These are phyloP conservation scores for Lithophane semibrunnea DNA, from an alignment of 2,888 invertebrate genomes.

Conservation along the genomic window DNA sequence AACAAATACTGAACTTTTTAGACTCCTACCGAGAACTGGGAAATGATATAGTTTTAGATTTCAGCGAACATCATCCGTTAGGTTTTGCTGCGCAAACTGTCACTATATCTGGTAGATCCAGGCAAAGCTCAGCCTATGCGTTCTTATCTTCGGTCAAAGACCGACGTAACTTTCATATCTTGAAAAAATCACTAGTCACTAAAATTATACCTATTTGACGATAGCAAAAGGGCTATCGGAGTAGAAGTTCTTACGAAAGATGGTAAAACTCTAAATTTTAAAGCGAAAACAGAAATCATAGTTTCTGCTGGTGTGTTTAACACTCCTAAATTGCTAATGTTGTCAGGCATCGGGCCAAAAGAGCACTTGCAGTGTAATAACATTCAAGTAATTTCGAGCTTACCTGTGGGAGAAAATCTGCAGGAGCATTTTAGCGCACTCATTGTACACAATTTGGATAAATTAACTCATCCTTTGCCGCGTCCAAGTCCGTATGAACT, in stretches of 20 bases:
- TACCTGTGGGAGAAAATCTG: conserved; percentile 75
- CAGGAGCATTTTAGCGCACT: conserved; percentile 69
- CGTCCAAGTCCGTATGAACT: conserved; percentile 61
- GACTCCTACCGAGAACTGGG: conserved; percentile 81
- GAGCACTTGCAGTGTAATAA: conserved; percentile 65
- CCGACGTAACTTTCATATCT: conserved; percentile 68
- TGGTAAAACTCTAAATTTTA: conserved; percentile 58
- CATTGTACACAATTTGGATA: conserved; percentile 60
- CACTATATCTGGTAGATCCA: conserved; percentile 71
- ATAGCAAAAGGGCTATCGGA: conserved; percentile 61
- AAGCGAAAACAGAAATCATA: conserved; percentile 71
- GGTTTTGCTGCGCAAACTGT: conserved; percentile 67
- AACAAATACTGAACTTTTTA: conserved; percentile 60
- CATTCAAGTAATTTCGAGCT: conserved; percentile 68
- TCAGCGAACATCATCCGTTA: conserved; percentile 73
- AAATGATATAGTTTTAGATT: conserved; percentile 71
- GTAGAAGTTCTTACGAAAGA: conserved; percentile 63
- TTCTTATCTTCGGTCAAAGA: conserved; percentile 69
- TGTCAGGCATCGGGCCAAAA: conserved; percentile 74
- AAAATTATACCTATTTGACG: conserved; percentile 69
- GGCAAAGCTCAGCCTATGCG: conserved; percentile 84
- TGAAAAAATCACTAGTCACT: conserved; percentile 69
- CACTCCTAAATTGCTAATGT: conserved; percentile 73
- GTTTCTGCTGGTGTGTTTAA: conserved; percentile 73
- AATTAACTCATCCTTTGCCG: conserved; percentile 79